Conservation (phyloP, 2,888 invertebrate genomes). For the Cheilosia grossa region DNA sequence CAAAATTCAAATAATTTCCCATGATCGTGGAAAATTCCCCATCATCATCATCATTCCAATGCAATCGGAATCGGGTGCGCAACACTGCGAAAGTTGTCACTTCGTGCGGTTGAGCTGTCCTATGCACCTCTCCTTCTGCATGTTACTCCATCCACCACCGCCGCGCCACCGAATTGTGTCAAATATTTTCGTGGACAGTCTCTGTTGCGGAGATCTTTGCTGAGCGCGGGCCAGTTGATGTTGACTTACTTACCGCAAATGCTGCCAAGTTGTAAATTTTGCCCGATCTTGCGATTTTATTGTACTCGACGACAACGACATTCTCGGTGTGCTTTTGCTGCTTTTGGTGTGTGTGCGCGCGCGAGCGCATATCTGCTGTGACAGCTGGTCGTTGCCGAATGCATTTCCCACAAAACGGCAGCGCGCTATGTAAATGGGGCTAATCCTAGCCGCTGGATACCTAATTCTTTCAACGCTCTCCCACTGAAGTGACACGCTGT, state of each 20-base stretch:
- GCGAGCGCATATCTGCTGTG: conserved; percentile 32
- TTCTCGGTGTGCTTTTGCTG: conserved; percentile 37
- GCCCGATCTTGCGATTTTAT: conserved; percentile 20
- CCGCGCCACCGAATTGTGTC: conserved; percentile 33
- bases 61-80: conserved; percentile 2
- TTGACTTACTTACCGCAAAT: conserved; percentile 54
- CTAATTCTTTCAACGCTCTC: conserved; percentile 52
- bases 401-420: conserved; percentile 17
- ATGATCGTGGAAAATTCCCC: conserved; percentile 31
- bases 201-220: conserved; percentile 25
- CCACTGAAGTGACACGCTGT: conserved; percentile 27
- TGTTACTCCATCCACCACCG: background rate
- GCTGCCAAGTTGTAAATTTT: conserved; percentile 46
- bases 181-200: conserved; percentile 44
- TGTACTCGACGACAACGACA: conserved; percentile 15
- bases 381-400: conserved; percentile 31
- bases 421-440: conserved; percentile 7
- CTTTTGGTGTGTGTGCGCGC: background rate
- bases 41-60: conserved; percentile 22
- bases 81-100: conserved; percentile 52
- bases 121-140: conserved; percentile 19
- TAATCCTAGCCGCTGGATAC: conserved; percentile 35
- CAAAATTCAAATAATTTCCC: conserved; percentile 47
- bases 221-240: conserved; percentile 20
- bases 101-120: conserved; percentile 43